Base-by-base conservation (phyloP, 37 sponge, comb jelly and placozoan species). In the Oscarella lobularis region DNA sequence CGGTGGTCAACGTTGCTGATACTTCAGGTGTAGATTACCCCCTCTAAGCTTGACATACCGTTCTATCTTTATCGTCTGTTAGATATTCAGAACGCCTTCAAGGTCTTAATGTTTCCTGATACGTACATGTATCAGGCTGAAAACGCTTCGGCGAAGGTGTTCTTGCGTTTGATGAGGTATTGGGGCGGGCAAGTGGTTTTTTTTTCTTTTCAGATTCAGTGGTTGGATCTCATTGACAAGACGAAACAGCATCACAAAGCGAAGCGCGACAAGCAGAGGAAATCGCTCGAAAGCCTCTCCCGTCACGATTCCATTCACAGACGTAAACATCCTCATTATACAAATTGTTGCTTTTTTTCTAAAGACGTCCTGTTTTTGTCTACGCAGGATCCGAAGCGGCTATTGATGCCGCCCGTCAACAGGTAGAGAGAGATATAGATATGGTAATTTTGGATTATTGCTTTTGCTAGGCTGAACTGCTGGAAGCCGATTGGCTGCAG, bases 61-160 rank as follows among this genome's bases (percentile, higher is more conserved):
- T 68, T 4, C 31, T 31, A n/a, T 68, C 6, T 5, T 68, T 5
- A 32, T 5, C 6, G n/a, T 68, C 4, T 68, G 6, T 68, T 34
- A 68, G 71, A 68, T 4, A 37, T 84, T 33, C 78, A 78, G 66
- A 80, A 78, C 66, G 77, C 85, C 27, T 94, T 94, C 77, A 84
- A 87, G 68, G 87, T 94, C 5, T 71, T 84, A 2, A 90, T 89
- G 82, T 94, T 94, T 41, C 95, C 95, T 1, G 90, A 89, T 67
- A 94, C 88, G 33, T 87, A 89, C 68, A 76, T 84, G 33, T 94
- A 76, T 39, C 89, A 88, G 73, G 39, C 71, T 5, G 71, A 68
- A 20, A 68, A 31, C 6, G n/a, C 71, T n/a, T 31, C 6, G 6
- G 29, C n/a, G 71, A 68, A 68, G 31, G 71, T 68, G 31, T 48